Conservation (phyloP, 2,888 invertebrate genomes). For the Polietes domitor region DNA sequence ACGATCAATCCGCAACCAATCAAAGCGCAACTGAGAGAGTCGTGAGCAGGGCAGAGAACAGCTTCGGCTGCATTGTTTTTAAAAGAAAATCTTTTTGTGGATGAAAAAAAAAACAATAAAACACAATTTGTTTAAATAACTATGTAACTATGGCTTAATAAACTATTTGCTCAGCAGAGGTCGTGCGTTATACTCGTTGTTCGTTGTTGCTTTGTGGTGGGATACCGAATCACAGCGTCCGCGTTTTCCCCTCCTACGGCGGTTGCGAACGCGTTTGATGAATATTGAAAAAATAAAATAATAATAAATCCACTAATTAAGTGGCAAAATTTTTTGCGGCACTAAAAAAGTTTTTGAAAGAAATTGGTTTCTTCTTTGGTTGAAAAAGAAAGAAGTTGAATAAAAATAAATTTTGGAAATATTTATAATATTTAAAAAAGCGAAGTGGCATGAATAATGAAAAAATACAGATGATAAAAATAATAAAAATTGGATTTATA, state of each 20-base stretch:
- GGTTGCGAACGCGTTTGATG: not conserved
- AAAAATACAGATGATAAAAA: too few species aligned
- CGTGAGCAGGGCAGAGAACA: conserved; percentile 36
- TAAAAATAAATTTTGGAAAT: not conserved
- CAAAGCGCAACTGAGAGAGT: not conserved
- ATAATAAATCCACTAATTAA: too few species aligned
- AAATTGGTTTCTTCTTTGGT: too few species aligned
- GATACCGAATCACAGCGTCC: conserved; percentile 22
- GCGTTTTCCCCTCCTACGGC: not conserved
- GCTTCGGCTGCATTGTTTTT: conserved; percentile 5
- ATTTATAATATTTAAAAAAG: too few species aligned
- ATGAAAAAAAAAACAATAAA: conserved; percentile 33
- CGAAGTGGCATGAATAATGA: too few species aligned
- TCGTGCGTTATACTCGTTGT: conserved; percentile 67
- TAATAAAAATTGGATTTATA: too few species aligned
- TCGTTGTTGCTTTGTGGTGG: conserved; percentile 29
- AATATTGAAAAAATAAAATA: not conserved
- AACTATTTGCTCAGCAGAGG: conserved; percentile 69
- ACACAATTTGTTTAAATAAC: conserved; percentile 66
- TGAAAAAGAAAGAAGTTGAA: too few species aligned
- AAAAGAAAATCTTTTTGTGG: conserved; percentile 37
- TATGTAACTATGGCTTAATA: conserved; percentile 64
- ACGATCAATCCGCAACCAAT: not conserved
- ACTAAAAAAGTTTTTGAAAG: too few species aligned
- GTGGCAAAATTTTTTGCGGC: not conserved